Percentiles rank a stretch among this genome's conserved stretches.
phyloP scores from a whole-genome alignment of 2,888 invertebrate genomes.

The Synanthedon vespiformis region DNA sequence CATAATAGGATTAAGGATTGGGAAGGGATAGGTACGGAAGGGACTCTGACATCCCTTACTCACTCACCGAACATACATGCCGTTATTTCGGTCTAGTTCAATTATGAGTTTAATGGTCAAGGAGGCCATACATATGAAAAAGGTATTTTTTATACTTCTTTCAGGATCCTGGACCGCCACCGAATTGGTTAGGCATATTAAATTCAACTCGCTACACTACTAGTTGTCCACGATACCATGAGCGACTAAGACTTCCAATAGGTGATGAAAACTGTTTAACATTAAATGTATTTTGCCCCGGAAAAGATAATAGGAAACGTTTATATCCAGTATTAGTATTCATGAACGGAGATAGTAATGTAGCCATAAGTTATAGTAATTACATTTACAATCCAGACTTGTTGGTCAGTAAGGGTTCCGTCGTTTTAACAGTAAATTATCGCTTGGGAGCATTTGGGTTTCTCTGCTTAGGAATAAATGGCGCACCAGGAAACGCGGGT shows the following conservation, averaged over 20 bases:
- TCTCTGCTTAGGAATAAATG: slow-evolving; percentile 6
- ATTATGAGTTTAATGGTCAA: too few relatives aligned
- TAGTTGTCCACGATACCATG: slow-evolving; percentile 8
- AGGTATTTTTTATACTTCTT: background rate
- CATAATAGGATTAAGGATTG: too few relatives aligned
- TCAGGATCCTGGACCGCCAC: slow-evolving; percentile 10
- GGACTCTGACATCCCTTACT: too few relatives aligned
- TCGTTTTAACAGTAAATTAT: background rate
- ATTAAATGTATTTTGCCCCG: slow-evolving; percentile 9
- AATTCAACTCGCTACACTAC: slow-evolving; percentile 6
- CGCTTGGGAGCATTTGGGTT: background rate
- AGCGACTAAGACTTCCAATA: slow-evolving; percentile 6
- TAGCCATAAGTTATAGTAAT: background rate
- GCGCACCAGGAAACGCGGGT: slow-evolving; percentile 13
- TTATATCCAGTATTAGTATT: slow-evolving; percentile 9
- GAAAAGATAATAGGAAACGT: slow-evolving; percentile 4
- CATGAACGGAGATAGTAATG: slow-evolving; percentile 9
- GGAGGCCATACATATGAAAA: too few relatives aligned
- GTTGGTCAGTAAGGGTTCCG: background rate
- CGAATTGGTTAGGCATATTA: slow-evolving; percentile 8
- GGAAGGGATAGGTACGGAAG: too few relatives aligned
- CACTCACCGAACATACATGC: too few relatives aligned
- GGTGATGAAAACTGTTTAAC: slow-evolving; percentile 10
- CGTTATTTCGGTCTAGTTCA: too few relatives aligned
- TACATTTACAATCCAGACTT: slow-evolving; percentile 1